Evolutionary conservation across 2,113 vertebrate species (phyloP).

Genomic region (Perca fluviatilis): DNA sequence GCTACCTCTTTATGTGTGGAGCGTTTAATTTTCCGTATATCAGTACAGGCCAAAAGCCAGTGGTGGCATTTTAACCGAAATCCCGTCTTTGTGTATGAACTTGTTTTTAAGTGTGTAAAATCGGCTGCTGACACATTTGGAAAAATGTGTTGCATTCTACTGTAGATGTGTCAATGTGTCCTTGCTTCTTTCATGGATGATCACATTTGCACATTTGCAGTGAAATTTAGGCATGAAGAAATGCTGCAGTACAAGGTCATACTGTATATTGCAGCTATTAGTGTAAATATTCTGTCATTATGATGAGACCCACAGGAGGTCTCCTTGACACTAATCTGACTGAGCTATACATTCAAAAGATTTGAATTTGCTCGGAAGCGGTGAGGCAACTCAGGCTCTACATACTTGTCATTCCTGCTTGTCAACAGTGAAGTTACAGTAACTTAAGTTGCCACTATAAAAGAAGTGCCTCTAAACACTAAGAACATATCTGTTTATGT

Average conservation of each 20-base stretch:
- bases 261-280: neutral
- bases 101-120: too few relatives aligned
- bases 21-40: neutral
- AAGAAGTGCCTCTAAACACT: conserved; percentile 8
- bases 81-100: neutral
- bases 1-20: neutral
- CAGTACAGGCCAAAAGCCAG: neutral
- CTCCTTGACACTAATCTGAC: neutral
- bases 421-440: conserved; percentile 22
- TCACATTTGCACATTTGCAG: neutral
- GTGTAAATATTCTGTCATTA: conserved; percentile 8
- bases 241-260: neutral
- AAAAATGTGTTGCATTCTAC: too few relatives aligned
- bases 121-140: neutral
- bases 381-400: neutral
- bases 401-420: conserved; percentile 44
- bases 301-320: neutral
- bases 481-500: conserved; percentile 39
- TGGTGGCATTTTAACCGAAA: neutral
- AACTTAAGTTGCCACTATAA: neutral
- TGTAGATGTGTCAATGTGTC: neutral
- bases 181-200: neutral
- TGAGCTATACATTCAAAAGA: neutral
- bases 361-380: neutral
- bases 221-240: neutral